These are phyloP conservation scores for Alloplasta piceator DNA, from an alignment of 2,888 invertebrate species.

Conservation along the genomic window DNA sequence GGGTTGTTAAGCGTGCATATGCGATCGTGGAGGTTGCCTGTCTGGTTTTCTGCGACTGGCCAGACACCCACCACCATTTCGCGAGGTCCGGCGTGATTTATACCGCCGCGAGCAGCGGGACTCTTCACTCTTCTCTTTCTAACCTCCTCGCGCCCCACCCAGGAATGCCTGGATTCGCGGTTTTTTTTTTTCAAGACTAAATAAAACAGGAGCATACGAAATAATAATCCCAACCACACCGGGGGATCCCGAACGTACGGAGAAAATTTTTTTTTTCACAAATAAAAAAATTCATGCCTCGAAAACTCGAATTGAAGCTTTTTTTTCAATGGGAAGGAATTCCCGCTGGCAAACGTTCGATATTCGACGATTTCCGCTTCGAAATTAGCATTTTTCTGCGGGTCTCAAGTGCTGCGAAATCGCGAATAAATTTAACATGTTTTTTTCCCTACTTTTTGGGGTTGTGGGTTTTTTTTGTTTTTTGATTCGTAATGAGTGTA, in stretches of 20 bases:
- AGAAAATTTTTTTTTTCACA: not conserved
- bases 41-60: conserved; percentile 65
- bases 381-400: conserved; percentile 22
- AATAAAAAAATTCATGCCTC: conserved; percentile 27
- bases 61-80: conserved; percentile 74
- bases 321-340: not conserved
- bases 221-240: conserved; percentile 39
- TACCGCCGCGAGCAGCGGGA: conserved; percentile 64
- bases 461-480: too few relatives aligned
- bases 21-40: conserved; percentile 43
- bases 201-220: conserved; percentile 47
- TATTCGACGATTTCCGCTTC: conserved; percentile 45
- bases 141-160: conserved; percentile 78
- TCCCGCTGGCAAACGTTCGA: conserved; percentile 12
- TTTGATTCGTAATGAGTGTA: too few relatives aligned
- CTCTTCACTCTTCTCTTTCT: conserved; percentile 56
- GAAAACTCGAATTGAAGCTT: conserved; percentile 23
- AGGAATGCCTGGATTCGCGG: conserved; percentile 81
- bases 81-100: conserved; percentile 66
- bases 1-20: not conserved
- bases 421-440: not conserved
- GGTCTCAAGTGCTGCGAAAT: not conserved
- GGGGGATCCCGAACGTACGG: conserved; percentile 30
- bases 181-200: conserved; percentile 77
- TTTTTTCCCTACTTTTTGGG: too few relatives aligned